Base-by-base conservation (phyloP, 2,888 invertebrate genomes). In the Xestia xanthographa region DNA sequence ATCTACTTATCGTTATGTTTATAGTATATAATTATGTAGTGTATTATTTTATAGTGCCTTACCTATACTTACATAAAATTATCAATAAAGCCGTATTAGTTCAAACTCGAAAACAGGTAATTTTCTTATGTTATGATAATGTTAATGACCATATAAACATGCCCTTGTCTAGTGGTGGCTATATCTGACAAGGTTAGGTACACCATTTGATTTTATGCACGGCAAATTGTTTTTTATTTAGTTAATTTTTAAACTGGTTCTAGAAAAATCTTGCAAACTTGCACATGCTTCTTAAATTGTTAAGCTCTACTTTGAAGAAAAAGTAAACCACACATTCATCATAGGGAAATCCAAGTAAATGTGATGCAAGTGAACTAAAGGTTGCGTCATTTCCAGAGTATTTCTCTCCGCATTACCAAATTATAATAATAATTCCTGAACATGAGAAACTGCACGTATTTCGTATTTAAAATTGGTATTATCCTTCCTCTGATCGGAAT, bases 371-470 rank as follows among this genome's bases (percentile, higher is more conserved):
- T 53, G 17, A 12, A 8, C 6, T 11, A 34, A 66, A 34, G 43
- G 4, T 79, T 62, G 26, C 45, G 62, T 63, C 73, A 66, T 58
- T 50, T 0, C 1, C 5, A 9, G 0, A 45, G 9, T 63, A 26
- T 41, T 29, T 38, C 48, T 48, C 9, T 50, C 14, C 2, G 9
- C 6, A 38, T 22, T 56, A 53, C 45, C 20, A 77, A 34, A 53
- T 41, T 48, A 48, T 41, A 53, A 26, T 43, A 43, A 58, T 14
- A 62, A 69, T 50, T 75, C 38, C 45, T 45, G 50, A 68, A 69
- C 77, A 73, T 74, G 84, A 26, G 34, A 50, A 58, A n/a, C 70
- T 45, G 65, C 77, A 77, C 84, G 77, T 80, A 77, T 38, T 45
- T 56, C 43, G 5, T 66, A 60, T 75, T 58, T 45, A 72, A 56